Evolutionary conservation across 2,797 vertebrate species (phyloP).

Genomic region (Gymnopithys bicolor): DNA sequence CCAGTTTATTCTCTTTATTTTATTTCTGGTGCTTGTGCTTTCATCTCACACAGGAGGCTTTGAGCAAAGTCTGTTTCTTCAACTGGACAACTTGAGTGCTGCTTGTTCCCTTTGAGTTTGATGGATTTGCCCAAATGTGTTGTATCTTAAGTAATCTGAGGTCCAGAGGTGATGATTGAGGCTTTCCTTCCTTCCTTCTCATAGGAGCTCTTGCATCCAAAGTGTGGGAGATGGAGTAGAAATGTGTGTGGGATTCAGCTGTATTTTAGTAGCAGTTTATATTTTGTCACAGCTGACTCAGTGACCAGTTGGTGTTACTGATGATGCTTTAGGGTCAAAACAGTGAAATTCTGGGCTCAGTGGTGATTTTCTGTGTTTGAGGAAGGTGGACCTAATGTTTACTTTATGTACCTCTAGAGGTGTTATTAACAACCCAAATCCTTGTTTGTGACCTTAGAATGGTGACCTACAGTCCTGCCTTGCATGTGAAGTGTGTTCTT

Average conservation of each 20-base stretch:
- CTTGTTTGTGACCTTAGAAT: not conserved
- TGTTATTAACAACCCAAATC: not conserved
- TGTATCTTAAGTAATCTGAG: not conserved
- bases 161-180: not conserved
- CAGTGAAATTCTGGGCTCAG: not conserved
- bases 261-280: not conserved
- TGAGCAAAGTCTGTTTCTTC: not conserved
- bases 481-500: not conserved
- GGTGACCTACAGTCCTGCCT: not conserved
- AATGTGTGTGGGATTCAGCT: not conserved
- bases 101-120: not conserved
- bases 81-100: not conserved
- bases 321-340: not conserved
- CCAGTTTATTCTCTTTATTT: not conserved
- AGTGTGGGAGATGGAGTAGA: not conserved
- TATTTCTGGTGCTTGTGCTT: not conserved
- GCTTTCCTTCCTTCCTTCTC: not conserved
- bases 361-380: not conserved
- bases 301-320: not conserved
- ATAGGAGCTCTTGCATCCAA: not conserved
- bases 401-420: accelerated
- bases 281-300: not conserved
- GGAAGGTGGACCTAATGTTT: not conserved
- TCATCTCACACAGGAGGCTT: not conserved
- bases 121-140: not conserved